These are phyloP conservation scores for Ceyx margarethae DNA, from an alignment of 2,113 vertebrate genomes.

Conservation along the genomic window DNA sequence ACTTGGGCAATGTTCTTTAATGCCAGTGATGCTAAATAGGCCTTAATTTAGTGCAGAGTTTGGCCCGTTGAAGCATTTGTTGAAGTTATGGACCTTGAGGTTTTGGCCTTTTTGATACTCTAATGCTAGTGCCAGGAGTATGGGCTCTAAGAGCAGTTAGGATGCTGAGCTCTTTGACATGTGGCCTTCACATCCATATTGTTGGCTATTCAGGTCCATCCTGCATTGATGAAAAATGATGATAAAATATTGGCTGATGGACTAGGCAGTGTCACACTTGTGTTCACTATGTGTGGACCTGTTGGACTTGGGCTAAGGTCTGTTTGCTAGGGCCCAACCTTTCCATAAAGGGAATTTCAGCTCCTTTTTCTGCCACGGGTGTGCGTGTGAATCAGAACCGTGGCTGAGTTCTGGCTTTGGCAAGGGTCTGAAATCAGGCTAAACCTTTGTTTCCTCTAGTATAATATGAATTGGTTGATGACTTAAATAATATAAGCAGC, in stretches of 20 bases:
- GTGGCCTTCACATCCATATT: background rate
- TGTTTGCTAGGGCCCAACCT: background rate
- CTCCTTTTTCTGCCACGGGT: background rate
- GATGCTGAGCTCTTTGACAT: background rate
- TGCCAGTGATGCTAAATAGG: background rate
- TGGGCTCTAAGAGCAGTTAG: background rate
- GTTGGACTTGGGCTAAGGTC: background rate
- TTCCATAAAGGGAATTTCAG: background rate
- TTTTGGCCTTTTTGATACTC: background rate
- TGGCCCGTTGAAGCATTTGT: background rate
- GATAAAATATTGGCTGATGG: background rate
- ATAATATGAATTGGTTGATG: background rate
- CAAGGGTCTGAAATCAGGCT: background rate
- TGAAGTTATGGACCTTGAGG: background rate
- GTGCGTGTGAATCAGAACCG: background rate
- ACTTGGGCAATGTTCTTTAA: background rate
- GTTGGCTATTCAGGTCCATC: background rate
- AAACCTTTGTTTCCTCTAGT: background rate
- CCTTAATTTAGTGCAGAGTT: background rate
- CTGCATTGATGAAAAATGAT: background rate
- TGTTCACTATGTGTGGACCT: background rate
- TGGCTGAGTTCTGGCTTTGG: background rate
- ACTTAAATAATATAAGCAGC: background rate
- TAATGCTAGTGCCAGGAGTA: background rate
- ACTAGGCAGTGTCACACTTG: rapidly evolving